phyloP scores from a whole-genome alignment of 2,113 vertebrate genomes.

The Telmatochromis bifrenatus region DNA sequence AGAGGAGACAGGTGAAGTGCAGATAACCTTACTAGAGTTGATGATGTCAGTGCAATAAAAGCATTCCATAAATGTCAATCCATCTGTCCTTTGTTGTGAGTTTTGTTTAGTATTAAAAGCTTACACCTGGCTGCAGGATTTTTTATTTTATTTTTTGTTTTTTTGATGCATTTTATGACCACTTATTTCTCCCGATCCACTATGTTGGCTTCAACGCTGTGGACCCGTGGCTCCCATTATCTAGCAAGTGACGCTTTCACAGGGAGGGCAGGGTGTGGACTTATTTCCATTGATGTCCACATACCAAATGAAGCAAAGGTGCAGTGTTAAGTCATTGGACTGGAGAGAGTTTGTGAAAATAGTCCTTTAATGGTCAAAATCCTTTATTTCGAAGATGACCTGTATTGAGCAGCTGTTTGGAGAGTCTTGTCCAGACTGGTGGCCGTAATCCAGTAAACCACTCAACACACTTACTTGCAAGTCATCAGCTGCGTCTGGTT shows the following conservation, averaged over 20 bases:
- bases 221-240: background rate
- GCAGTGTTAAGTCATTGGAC: background rate
- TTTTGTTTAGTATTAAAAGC: background rate
- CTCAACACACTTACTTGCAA: background rate
- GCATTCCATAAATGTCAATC: background rate
- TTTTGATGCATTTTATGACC: background rate
- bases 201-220: background rate
- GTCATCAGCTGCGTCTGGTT: constrained; percentile 5
- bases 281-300: background rate
- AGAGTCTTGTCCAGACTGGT: constrained; percentile 10
- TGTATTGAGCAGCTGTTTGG: constrained; percentile 22
- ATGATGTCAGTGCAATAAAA: background rate
- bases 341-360: background rate
- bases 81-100: background rate
- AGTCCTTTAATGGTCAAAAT: background rate
- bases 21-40: background rate
- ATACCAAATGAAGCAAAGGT: background rate
- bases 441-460: constrained; percentile 12
- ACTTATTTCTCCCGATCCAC: background rate
- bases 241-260: background rate
- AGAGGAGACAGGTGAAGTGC: background rate
- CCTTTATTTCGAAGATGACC: background rate
- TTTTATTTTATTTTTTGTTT: background rate
- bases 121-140: background rate
- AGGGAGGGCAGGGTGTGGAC: background rate